Evolutionary conservation across 2,113 vertebrate genomes (phyloP), one percentile per base, ranked within the genome.

Genomic region (Aplodontia rufa): DNA sequence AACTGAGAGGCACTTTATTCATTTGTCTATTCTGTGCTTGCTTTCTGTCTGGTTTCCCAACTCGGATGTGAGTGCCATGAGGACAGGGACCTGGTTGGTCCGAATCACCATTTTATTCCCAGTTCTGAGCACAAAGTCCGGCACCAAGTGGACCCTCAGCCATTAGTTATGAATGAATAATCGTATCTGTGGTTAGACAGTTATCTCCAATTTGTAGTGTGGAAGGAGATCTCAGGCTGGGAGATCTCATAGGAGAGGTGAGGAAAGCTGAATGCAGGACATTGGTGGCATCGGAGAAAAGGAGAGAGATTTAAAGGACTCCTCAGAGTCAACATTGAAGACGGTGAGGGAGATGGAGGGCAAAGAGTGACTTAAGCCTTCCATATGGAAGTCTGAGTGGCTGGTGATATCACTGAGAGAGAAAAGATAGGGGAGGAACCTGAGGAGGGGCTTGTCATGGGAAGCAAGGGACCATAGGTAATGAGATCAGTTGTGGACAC

Each of bases 401-500:
- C 83, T 91, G 51, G 68, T 20, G 79, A 62, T 83, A 58, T 51
- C 42, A 16, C 0, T 72, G 32, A 76, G 28, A 84, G n/a, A 84
- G 88, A 79, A 85, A 93, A 86, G 35, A 22, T 1, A 24, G 37
- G 19, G 37, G 66, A 88, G 75, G 88, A 69, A 72, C 49, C 9
- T 12, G 11, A 74, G 26, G 83, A 96, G 84, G 35, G n/a, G 17
- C 91, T 92, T 74, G 71, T 76, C n/a, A 20, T 94, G 95, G 94
- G 94, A 97, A 95, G 55, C 86, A 66, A 79, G 84, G 64, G 51
- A 79, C 83, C 74, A 12, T 87, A 53, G 97, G 80, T 93, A 95
- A 95, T 80, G 45, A 94, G 90, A 89, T 94, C 82, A 79, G 87
- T 95, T 94, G 95, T 91, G 94, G 94, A 89, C 83, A 91, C 72